These are phyloP conservation scores for Pectinophora gossypiella DNA, from an alignment of 1,140 invertebrate species.

Conservation along the genomic window DNA sequence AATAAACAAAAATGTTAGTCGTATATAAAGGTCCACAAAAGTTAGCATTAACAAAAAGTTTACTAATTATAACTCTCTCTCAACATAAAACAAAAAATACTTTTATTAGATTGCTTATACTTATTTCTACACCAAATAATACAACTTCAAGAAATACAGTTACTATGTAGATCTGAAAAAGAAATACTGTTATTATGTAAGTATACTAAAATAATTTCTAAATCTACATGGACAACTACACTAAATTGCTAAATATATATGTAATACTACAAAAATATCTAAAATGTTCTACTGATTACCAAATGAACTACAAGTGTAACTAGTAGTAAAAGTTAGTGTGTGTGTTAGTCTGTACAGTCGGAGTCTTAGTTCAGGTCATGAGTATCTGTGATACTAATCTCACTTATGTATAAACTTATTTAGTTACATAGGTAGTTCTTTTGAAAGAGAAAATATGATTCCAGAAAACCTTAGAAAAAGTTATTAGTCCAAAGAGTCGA, in stretches of 20 bases:
- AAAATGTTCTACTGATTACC: no score
- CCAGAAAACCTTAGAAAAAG: background rate
- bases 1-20: background rate
- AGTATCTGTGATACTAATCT: background rate
- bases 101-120: background rate
- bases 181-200: background rate
- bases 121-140: background rate
- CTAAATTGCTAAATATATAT: no score
- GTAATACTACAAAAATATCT: background rate
- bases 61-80: background rate
- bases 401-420: background rate
- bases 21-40: no score
- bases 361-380: background rate
- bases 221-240: background rate
- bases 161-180: background rate
- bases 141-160: background rate
- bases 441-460: background rate
- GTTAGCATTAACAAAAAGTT: no score
- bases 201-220: background rate
- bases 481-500: background rate
- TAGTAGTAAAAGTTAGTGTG: background rate
- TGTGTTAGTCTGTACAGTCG: background rate
- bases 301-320: constrained; percentile 2
- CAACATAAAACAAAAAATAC: background rate
- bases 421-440: background rate